phyloP scores from a whole-genome alignment of 2,113 vertebrate species.

The Grammomys dolichurus region DNA sequence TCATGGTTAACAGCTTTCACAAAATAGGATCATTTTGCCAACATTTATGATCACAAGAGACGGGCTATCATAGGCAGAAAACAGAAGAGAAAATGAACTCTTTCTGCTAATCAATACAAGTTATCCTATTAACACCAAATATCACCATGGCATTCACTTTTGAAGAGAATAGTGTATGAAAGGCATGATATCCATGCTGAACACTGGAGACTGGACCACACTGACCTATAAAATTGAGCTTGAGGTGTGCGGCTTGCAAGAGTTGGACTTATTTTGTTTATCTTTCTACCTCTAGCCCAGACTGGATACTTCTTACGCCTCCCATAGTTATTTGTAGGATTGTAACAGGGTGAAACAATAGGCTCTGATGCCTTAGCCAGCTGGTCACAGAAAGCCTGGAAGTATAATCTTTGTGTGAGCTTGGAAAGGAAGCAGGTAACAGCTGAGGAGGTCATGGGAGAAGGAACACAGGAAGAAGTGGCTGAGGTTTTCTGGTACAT shows the following conservation, averaged over 20 bases:
- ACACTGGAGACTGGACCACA: not conserved
- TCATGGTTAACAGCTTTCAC: slow-evolving; percentile 51
- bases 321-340: not conserved
- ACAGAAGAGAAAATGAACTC: slow-evolving; percentile 21
- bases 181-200: not conserved
- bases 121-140: not conserved
- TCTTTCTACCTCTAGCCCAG: not conserved
- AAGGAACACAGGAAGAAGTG: fast-evolving
- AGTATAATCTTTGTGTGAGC: not conserved
- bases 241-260: not conserved
- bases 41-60: slow-evolving; percentile 29
- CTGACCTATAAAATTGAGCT: not conserved
- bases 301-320: not conserved
- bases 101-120: not conserved
- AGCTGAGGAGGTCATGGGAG: not conserved
- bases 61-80: slow-evolving; percentile 38
- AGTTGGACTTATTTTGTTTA: not conserved
- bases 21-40: slow-evolving; percentile 55
- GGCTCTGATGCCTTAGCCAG: not conserved
- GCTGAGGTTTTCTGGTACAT: not conserved
- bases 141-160: not conserved
- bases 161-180: not conserved
- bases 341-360: not conserved
- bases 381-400: not conserved
- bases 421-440: not conserved